These are phyloP conservation scores for Burhinus oedicnemus DNA, from an alignment of 2,113 vertebrate genomes.

Conservation along the genomic window DNA sequence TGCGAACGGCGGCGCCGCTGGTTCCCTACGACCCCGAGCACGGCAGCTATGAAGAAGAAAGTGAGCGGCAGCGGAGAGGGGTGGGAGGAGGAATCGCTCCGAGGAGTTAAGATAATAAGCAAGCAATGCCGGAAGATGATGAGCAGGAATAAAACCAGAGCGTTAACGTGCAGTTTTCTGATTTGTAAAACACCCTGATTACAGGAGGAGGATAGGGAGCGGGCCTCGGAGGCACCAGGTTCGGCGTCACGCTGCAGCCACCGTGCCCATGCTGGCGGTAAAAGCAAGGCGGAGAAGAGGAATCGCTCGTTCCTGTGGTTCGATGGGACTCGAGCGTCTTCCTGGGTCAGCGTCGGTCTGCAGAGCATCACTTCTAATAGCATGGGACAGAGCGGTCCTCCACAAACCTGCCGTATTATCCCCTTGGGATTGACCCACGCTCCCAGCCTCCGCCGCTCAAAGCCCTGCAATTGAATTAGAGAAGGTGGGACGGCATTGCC, in stretches of 20 bases:
- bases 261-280: rapidly evolving
- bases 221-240: not conserved
- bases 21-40: not conserved
- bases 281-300: not conserved
- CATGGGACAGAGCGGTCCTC: not conserved
- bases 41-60: not conserved
- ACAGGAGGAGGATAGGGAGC: not conserved
- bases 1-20: not conserved
- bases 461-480: not conserved
- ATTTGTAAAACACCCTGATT: not conserved
- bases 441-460: rapidly evolving
- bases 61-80: not conserved
- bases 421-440: not conserved
- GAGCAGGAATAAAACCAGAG: not conserved
- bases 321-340: rapidly evolving
- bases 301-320: rapidly evolving
- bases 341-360: not conserved
- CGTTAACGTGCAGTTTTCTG: not conserved
- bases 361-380: not conserved
- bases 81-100: not conserved
- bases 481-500: not conserved
- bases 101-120: not conserved
- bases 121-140: not conserved
- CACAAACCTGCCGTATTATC: not conserved
- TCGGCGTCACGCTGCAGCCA: rapidly evolving